Conservation (phyloP, 2,888 invertebrate genomes). For the Endotricha flammealis region DNA sequence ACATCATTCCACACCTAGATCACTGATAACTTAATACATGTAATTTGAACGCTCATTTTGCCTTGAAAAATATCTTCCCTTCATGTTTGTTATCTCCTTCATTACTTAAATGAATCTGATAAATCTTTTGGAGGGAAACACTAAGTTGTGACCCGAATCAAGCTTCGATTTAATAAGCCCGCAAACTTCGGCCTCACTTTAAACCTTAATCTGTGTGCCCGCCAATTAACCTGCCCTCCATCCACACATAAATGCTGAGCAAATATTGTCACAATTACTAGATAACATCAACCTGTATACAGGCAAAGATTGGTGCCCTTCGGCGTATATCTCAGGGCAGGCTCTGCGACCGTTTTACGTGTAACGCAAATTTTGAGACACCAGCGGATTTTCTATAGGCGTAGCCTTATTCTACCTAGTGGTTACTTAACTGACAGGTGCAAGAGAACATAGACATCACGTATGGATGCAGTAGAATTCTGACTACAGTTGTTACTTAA, state of each 20-base stretch:
- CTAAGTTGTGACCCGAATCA: conserved; percentile 7
- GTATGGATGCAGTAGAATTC: no score
- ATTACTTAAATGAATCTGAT: conserved; percentile 7
- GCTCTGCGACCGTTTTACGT: conserved; percentile 40
- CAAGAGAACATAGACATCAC: no score
- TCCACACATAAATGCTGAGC: conserved; percentile 59
- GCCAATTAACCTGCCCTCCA: conserved; percentile 54
- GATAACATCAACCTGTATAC: conserved; percentile 73
- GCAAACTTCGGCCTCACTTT: conserved; percentile 14
- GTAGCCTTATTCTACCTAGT: no score
- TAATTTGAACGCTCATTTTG: conserved; percentile 3
- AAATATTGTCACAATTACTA: conserved; percentile 76
- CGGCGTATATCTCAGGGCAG: conserved; percentile 59
- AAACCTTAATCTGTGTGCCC: conserved; percentile 24
- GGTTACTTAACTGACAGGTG: no score
- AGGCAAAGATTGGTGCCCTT: conserved; percentile 59
- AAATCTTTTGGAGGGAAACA: conserved; percentile 7
- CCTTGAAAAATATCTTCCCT: conserved; percentile 7
- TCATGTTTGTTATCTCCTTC: conserved; percentile 5
- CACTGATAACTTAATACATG: conserved; percentile 8
- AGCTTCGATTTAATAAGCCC: conserved; percentile 12
- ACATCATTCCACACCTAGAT: conserved; percentile 7
- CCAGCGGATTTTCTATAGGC: conserved; percentile 18
- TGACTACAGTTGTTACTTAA: no score
- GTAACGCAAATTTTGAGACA: conserved; percentile 29